These are phyloP conservation scores for Tyto alba DNA, from an alignment of 2,113 vertebrate genomes.

Conservation along the genomic window DNA sequence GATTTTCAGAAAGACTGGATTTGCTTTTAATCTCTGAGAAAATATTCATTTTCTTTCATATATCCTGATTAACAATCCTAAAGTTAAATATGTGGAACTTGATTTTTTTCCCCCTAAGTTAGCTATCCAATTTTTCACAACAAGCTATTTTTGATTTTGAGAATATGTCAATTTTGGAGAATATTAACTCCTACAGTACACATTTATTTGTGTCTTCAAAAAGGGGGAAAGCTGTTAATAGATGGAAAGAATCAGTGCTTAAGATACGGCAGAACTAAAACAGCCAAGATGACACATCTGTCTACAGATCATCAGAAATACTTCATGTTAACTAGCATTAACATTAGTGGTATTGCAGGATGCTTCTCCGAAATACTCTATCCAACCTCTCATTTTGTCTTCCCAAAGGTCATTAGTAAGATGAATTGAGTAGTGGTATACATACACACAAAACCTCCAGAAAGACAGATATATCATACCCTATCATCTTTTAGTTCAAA, in stretches of 20 bases:
- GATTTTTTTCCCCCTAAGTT: not conserved
- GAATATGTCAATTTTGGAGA: not conserved
- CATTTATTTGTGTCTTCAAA: not conserved
- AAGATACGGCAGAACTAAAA: not conserved
- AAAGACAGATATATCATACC: not conserved
- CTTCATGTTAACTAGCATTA: not conserved
- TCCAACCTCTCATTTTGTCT: not conserved
- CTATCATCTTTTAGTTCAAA: not conserved
- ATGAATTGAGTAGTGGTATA: not conserved
- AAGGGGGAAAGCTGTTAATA: not conserved
- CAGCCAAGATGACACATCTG: not conserved
- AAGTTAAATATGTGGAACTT: not conserved
- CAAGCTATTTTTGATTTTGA: not conserved
- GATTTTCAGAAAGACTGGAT: constrained; percentile 13
- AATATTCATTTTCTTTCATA: not conserved
- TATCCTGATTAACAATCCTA: not conserved
- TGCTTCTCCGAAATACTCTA: not conserved
- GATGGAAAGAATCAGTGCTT: not conserved
- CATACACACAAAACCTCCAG: not conserved
- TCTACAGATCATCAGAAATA: not conserved
- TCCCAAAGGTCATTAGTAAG: not conserved
- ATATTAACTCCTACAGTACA: not conserved
- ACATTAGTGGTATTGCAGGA: not conserved
- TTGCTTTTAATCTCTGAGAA: constrained; percentile 25
- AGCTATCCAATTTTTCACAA: not conserved